Evolutionary conservation across 2,797 vertebrate species (phyloP).

Genomic region (Chanos chanos): DNA sequence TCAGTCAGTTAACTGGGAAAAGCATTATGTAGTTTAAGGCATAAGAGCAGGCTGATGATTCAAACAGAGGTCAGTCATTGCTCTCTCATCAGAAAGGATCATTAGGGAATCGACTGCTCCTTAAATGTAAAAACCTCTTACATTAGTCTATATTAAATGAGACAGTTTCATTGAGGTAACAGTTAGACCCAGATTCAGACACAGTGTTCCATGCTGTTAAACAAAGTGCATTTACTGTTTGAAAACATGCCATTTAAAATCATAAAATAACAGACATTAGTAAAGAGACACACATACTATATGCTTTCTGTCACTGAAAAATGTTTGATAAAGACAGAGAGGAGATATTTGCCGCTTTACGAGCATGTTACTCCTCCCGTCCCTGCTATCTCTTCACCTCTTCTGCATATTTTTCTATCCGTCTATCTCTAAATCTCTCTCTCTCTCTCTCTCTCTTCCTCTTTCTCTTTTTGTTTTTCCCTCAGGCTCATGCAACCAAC

Average conservation of each 20-base stretch:
- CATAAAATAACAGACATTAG: neutral
- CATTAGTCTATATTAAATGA: too few species aligned
- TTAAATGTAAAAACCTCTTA: too few species aligned
- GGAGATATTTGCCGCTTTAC: slow-evolving; percentile 1
- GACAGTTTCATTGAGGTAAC: too few species aligned
- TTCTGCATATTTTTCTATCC: neutral
- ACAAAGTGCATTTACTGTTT: too few species aligned
- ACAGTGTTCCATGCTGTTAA: too few species aligned
- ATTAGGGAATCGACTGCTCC: too few species aligned
- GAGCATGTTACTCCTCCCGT: neutral
- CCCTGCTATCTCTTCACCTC: neutral
- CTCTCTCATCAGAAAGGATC: too few species aligned
- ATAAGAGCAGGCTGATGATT: too few species aligned
- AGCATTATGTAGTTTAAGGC: too few species aligned
- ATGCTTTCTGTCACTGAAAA: neutral
- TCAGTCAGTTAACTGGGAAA: too few species aligned
- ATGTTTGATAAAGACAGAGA: neutral
- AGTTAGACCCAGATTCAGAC: too few species aligned
- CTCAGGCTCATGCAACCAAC: slow-evolving; percentile 27
- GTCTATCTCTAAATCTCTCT: neutral
- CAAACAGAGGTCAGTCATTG: too few species aligned
- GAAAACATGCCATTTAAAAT: neutral
- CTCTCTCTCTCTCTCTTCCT: neutral
- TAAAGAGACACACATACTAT: neutral
- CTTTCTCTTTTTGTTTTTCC: neutral